Evolutionary conservation across 2,797 vertebrate genomes (phyloP), one percentile per base, ranked within the genome.

Genomic region (Euthynnus affinis): DNA sequence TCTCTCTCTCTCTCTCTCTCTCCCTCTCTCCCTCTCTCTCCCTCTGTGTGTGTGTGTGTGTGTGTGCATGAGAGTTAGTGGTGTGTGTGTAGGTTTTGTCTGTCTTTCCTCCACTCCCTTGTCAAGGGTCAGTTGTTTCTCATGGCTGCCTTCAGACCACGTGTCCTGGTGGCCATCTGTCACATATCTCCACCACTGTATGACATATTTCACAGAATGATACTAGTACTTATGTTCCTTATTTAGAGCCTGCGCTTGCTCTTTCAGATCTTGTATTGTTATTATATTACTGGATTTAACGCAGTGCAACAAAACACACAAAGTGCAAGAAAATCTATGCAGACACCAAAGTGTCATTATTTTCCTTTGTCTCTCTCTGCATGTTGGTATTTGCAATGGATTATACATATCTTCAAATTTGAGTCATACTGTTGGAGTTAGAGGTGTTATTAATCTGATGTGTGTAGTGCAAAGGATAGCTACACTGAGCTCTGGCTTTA

Each of bases 91-190:
- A 13, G 15, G 56, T 62, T 70, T 80, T 84, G 52, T 80, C 42
- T 81, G 1, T 58, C 57, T 73, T 55, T 49, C 42, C 44, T 78
- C 56, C 63, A 60, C 72, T 71, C 70, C 71, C 63, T 61, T 78
- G 58, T 84, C 61, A 87, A 44, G 82, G 86, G 91, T 93, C 89
- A 90, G 9, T 69, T 51, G 68, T 90, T 91, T 91, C 89, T 90
- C 87, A 90, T 87, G 84, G 71, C 76, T 74, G 78, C 66, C 59
- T 77, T 40, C 59, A 75, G 75, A 81, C 76, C 80, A 82, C 61
- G 18, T 85, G 83, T 82, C 53, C 42, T 53, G 32, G 57, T 37
- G 22, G 4, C 92, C 91, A 93, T 91, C 91, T 93, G 89, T 83
- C 89, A 53, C 65, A 20, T 5, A 32, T 6, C 12, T 13, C 17